phyloP scores from a whole-genome alignment of 2,113 vertebrate genomes.

The Strix uralensis region DNA sequence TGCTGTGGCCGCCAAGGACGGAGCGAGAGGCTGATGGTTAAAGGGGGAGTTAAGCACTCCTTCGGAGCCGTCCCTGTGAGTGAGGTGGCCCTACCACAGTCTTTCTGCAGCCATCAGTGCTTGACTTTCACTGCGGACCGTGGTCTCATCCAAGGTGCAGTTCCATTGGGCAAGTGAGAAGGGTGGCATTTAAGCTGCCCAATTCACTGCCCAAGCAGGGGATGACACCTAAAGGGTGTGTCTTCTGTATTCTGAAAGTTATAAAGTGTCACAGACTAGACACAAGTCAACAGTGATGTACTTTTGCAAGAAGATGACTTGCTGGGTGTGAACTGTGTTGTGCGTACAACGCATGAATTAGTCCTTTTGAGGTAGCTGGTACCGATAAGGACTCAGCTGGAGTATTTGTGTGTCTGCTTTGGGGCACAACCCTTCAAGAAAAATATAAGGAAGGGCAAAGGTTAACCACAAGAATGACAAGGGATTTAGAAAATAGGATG shows the following conservation, averaged over 20 bases:
- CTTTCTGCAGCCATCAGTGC: background rate
- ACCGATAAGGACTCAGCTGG: background rate
- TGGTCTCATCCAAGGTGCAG: background rate
- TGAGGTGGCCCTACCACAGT: background rate
- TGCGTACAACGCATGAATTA: rapidly evolving
- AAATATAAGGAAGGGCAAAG: background rate
- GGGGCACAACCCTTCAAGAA: background rate
- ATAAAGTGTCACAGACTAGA: background rate
- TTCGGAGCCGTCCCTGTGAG: background rate
- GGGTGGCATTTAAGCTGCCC: background rate
- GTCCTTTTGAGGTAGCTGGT: background rate
- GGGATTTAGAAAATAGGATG: background rate
- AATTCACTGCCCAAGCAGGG: background rate
- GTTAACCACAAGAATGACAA: background rate
- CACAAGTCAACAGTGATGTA: background rate
- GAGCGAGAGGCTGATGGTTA: background rate
- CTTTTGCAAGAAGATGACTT: background rate
- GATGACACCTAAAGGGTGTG: background rate
- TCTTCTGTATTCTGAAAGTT: background rate
- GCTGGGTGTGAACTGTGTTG: background rate
- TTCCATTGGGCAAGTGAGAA: background rate
- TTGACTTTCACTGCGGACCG: rapidly evolving
- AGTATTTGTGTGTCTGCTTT: background rate
- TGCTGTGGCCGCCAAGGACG: rapidly evolving
- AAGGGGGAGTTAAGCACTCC: background rate